Evolutionary conservation across 1,140 invertebrate species (phyloP).

Genomic region (Drosophila kanapiae): DNA sequence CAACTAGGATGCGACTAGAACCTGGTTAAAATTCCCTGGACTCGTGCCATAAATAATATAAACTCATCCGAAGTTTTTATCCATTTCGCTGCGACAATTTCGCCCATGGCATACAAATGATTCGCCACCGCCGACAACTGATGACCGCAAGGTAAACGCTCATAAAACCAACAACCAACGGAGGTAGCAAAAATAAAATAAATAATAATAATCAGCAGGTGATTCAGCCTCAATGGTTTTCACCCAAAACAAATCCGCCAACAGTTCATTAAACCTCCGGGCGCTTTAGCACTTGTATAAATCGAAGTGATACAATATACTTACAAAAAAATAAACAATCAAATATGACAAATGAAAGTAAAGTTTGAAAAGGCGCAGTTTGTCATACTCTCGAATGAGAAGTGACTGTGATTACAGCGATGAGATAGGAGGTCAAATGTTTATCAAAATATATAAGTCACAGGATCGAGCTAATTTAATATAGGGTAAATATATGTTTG

Average conservation of each 20-base stretch:
- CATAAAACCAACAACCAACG: conserved; percentile 41
- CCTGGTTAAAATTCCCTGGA: conserved; percentile 57
- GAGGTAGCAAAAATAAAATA: conserved; percentile 8
- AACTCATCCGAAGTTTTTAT: conserved; percentile 31
- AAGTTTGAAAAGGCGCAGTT: conserved; percentile 47
- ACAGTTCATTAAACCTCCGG: conserved; percentile 70
- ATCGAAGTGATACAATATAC: conserved; percentile 62
- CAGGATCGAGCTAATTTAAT: conserved; percentile 2
- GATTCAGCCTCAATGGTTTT: conserved; percentile 71
- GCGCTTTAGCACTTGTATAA: conserved; percentile 50
- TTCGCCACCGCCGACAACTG: background rate
- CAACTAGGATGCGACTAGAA: conserved; percentile 59
- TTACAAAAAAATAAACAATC: conserved; percentile 72
- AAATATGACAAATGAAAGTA: conserved; percentile 59
- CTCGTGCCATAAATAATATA: conserved; percentile 67
- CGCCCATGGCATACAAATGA: conserved; percentile 73
- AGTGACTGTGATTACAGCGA: conserved; percentile 14
- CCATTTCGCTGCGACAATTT: conserved; percentile 62
- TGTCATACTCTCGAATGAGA: conserved; percentile 50
- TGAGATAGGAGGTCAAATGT: conserved; percentile 5
- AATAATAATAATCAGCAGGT: conserved; percentile 48
- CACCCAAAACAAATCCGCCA: conserved; percentile 71
- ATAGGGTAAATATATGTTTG: background rate
- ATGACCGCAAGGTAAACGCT: conserved; percentile 63
- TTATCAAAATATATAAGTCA: conserved; percentile 8